Conservation (phyloP, 2,797 vertebrate species). For the Brachyrhaphis roseni region DNA sequence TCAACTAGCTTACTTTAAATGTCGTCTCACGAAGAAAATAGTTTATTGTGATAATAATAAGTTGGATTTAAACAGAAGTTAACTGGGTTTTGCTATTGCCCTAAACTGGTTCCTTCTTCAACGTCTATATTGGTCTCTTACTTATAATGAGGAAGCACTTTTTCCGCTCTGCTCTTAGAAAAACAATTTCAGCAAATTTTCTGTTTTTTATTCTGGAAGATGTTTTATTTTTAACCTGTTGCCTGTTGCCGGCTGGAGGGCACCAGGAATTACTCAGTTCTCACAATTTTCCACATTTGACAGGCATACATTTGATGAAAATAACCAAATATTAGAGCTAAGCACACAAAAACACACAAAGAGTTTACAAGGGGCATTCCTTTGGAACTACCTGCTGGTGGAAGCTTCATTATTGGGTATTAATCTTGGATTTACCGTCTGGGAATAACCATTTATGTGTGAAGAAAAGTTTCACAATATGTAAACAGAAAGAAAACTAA, state of each 20-base stretch:
- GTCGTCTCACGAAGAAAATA: background rate
- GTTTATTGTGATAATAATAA: background rate
- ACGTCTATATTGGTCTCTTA: background rate
- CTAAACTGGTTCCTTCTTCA: background rate
- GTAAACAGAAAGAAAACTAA: background rate
- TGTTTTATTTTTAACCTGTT: constrained; percentile 10
- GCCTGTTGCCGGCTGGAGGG: constrained; percentile 14
- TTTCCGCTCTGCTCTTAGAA: constrained; percentile 31
- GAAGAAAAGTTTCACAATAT: background rate
- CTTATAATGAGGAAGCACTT: constrained; percentile 37
- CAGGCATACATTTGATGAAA: background rate
- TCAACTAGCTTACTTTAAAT: background rate
- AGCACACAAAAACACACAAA: background rate
- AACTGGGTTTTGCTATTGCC: background rate
- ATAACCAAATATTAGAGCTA: background rate
- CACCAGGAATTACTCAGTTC: constrained; percentile 8
- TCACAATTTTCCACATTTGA: background rate
- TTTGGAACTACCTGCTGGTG: background rate
- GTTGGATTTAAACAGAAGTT: background rate
- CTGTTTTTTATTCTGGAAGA: constrained; percentile 5
- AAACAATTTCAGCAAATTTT: constrained; percentile 23
- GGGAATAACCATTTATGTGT: background rate
- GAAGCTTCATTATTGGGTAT: background rate
- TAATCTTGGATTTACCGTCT: background rate
- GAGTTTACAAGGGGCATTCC: background rate